Base-by-base conservation (phyloP, 2,113 vertebrate genomes). In the Stegostoma tigrinum region DNA sequence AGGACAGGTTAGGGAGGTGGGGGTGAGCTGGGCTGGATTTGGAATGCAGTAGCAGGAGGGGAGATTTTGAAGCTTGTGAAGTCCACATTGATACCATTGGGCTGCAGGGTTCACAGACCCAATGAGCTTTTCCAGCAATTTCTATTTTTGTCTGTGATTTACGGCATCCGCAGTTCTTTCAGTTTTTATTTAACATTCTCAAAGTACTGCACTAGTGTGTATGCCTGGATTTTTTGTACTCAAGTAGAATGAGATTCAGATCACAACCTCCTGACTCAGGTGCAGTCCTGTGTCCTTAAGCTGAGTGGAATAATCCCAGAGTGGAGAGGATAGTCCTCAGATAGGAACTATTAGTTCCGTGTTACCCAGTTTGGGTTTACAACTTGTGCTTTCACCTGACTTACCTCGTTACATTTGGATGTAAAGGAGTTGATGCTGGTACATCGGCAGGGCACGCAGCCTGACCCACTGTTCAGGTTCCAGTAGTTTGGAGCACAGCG, bases 401-500 rank as follows among this genome's bases (percentile, higher is more conserved):
- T 96, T 96, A 99, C 99, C 98, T 99, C 98, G 86, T 99, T 99
- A 96, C 99, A 99, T 2, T 98, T 72, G 0, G 98, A 97, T 7
- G 98, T 97, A 96, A 98, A 97, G 12, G 99, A 97, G 34, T 98
- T 98, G 97, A 97, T 97, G 72, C 97, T 97, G 96, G 99, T 98
- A 96, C 99, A 99, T 96, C 96, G 96, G 0, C 99, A 99, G 38
- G 98, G 70, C 89, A 98, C 97, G 83, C 99, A 99, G 96, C 99
- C 99, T 27, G 64, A 97, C 12, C 98, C 98, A 0, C 98, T 98
- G 96, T 98, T 98, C 96, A 99, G 96, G 97, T 99, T 99, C 99
- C 99, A 99, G 97, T 98, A 98, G 97, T 98, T 98, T 91, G 98
- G 98, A 95, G 97, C 97, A 86, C 99, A 99, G 97, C 97, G 99